phyloP scores from a whole-genome alignment of 2,888 invertebrate species.

The Junonia oenone region DNA sequence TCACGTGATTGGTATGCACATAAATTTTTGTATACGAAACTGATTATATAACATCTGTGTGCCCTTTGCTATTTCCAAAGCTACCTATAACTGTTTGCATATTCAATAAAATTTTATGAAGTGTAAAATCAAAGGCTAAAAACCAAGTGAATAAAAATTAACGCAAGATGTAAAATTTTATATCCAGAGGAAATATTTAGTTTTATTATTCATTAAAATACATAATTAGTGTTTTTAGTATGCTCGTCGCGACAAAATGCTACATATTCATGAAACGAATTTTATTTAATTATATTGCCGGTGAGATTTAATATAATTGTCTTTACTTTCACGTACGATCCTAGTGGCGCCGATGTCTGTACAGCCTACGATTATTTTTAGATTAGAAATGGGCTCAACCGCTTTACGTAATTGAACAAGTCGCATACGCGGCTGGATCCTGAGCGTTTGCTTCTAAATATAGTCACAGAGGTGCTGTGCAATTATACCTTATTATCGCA shows the following conservation, averaged over 20 bases:
- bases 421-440: conserved; percentile 73
- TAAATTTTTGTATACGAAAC: background rate
- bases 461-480: conserved; percentile 70
- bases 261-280: conserved; percentile 7
- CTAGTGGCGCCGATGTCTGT: conserved; percentile 72
- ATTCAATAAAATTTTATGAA: background rate
- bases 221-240: conserved; percentile 6
- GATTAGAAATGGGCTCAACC: conserved; percentile 80
- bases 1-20: background rate
- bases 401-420: conserved; percentile 78
- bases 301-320: conserved; percentile 53
- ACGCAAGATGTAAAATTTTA: background rate
- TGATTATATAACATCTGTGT: background rate
- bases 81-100: background rate
- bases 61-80: background rate
- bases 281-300: conserved; percentile 31
- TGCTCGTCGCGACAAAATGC: background rate
- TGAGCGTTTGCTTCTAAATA: conserved; percentile 75
- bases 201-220: conserved; percentile 7
- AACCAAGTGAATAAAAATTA: background rate
- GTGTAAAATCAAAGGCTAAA: background rate
- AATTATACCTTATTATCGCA: conserved; percentile 78
- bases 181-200: background rate
- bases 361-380: conserved; percentile 79
- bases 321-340: conserved; percentile 74